Conservation (phyloP, 2,888 invertebrate species). For the Pheosia tremula region DNA sequence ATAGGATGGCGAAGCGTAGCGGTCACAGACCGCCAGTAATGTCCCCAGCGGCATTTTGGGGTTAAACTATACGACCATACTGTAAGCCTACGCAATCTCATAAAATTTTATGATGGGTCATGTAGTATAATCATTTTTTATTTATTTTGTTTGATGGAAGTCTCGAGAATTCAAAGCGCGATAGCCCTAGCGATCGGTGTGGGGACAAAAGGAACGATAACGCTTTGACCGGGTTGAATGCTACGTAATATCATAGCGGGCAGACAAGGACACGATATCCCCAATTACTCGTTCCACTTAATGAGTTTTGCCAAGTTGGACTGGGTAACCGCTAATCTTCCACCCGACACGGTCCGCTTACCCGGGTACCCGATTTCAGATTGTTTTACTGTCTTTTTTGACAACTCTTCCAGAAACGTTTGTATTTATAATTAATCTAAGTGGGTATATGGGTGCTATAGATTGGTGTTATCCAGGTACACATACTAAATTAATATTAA, state of each 20-base stretch:
- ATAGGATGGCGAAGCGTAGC: slow-evolving; percentile 16
- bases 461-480: too few relatives aligned
- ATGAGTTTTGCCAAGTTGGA: slow-evolving; percentile 5
- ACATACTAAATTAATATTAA: too few relatives aligned
- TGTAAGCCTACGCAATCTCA: slow-evolving; percentile 16
- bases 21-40: slow-evolving; percentile 9
- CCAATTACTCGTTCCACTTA: background rate
- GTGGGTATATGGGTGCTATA: too few relatives aligned
- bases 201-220: slow-evolving; percentile 3
- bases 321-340: slow-evolving; percentile 2
- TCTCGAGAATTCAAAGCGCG: slow-evolving; percentile 9
- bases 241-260: background rate
- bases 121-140: slow-evolving; percentile 15
- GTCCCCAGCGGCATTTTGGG: slow-evolving; percentile 18
- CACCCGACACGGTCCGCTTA: background rate
- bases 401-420: too few relatives aligned
- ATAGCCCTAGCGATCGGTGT: background rate
- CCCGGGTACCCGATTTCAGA: background rate
- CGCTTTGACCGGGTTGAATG: background rate
- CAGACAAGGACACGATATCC: background rate
- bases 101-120: slow-evolving; percentile 21
- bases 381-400: too few relatives aligned
- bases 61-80: slow-evolving; percentile 11
- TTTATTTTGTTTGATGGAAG: slow-evolving; percentile 18
- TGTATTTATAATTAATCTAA: too few relatives aligned